Conservation (phyloP, 2,888 invertebrate species). For the Platerodrilus igneus region DNA sequence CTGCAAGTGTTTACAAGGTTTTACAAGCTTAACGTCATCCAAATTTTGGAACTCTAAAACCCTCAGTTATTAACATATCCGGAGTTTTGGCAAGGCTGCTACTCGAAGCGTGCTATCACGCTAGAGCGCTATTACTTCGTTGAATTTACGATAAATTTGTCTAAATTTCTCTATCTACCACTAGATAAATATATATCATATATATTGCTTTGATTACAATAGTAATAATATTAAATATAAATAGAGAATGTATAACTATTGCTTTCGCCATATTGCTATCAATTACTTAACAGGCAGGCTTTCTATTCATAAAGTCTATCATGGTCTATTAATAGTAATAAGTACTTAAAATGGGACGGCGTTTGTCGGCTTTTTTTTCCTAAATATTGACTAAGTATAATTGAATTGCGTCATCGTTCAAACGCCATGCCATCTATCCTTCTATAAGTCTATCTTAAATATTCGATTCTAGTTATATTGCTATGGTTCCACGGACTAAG, state of each 20-base stretch:
- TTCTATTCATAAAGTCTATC: conserved; percentile 12
- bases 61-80: conserved; percentile 32
- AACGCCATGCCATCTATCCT: conserved; percentile 27
- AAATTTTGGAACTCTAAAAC: conserved; percentile 30
- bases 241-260: conserved; percentile 43
- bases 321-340: conserved; percentile 36
- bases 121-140: conserved; percentile 40
- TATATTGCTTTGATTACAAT: conserved; percentile 48
- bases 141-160: conserved; percentile 34
- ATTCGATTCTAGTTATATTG: conserved; percentile 47
- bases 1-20: conserved; percentile 46
- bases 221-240: conserved; percentile 38
- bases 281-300: conserved; percentile 43
- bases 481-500: conserved; percentile 45
- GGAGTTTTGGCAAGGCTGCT: conserved; percentile 40
- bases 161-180: conserved; percentile 39
- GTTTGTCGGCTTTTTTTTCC: conserved; percentile 15
- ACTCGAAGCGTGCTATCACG: conserved; percentile 40
- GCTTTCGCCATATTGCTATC: conserved; percentile 48
- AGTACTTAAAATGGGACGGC: conserved; percentile 38
- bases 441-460: conserved; percentile 25
- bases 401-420: conserved; percentile 24
- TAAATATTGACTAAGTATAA: conserved; percentile 18
- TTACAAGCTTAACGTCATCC: conserved; percentile 39
- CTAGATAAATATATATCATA: conserved; percentile 42